Conservation (phyloP, 1,140 invertebrate genomes). For the Proales similis region DNA sequence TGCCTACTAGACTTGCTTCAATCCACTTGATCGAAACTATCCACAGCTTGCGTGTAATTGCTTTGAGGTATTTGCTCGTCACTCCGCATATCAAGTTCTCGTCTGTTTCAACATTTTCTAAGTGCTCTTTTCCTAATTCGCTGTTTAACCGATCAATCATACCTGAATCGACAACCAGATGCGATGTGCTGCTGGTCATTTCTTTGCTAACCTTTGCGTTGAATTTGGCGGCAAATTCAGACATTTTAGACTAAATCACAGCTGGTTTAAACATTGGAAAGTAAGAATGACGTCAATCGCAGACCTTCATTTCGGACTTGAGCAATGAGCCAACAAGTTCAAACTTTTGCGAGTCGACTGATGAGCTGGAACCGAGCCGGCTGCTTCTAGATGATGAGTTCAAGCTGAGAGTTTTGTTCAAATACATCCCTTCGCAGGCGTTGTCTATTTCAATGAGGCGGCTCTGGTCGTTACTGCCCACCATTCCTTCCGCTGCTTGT, state of each 20-base stretch:
- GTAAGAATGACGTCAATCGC: too few relatives aligned
- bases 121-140: too few relatives aligned
- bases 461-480: too few relatives aligned
- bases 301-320: slow-evolving; percentile 19
- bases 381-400: too few relatives aligned
- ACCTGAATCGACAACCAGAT: slow-evolving; percentile 25
- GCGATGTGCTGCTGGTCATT: slow-evolving; percentile 1
- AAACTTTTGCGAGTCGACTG: slow-evolving; percentile 1
- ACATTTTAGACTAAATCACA: too few relatives aligned
- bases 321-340: slow-evolving; percentile 23
- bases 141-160: too few relatives aligned
- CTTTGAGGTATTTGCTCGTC: slow-evolving; percentile 31
- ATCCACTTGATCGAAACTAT: slow-evolving; percentile 29
- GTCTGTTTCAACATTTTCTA: too few relatives aligned
- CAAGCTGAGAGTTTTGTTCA: too few relatives aligned
- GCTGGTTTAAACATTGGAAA: too few relatives aligned
- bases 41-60: slow-evolving; percentile 25
- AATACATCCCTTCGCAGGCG: too few relatives aligned
- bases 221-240: background rate
- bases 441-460: too few relatives aligned
- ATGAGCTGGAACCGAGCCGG: background rate
- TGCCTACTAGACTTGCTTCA: background rate
- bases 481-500: too few relatives aligned
- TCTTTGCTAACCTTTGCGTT: slow-evolving; percentile 13
- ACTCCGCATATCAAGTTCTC: slow-evolving; percentile 28